These are phyloP conservation scores for Erethizon dorsatum DNA, from an alignment of 2,797 vertebrate species.

Conservation along the genomic window DNA sequence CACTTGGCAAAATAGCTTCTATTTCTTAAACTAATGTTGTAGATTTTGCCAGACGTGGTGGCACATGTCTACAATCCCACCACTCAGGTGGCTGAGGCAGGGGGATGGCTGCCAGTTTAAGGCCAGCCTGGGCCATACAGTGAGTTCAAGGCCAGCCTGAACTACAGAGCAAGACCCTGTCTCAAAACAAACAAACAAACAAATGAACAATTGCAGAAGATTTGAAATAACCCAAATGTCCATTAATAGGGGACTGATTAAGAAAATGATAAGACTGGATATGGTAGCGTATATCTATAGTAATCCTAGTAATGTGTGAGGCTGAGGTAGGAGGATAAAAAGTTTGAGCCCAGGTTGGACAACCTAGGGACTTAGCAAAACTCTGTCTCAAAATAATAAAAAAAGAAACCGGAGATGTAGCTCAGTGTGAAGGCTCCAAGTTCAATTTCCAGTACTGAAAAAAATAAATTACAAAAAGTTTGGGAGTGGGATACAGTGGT, in stretches of 20 bases:
- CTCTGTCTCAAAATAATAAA: neutral
- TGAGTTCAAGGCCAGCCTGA: neutral
- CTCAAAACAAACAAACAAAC: neutral
- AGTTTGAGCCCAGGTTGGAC: neutral
- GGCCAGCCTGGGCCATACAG: neutral
- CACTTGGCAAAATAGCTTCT: neutral
- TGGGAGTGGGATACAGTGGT: no score
- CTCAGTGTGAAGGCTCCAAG: neutral
- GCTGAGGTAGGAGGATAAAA: neutral
- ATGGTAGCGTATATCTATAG: neutral
- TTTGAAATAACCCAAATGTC: neutral
- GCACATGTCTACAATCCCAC: neutral
- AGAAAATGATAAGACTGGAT: no score
- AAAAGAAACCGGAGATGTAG: neutral
- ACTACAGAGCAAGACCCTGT: neutral
- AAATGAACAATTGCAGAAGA: neutral
- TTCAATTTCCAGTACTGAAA: neutral
- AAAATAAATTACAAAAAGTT: neutral
- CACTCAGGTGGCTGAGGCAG: neutral
- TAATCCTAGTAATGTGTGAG: neutral
- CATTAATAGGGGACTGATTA: neutral
- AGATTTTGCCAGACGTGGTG: neutral
- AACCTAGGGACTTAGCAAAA: neutral
- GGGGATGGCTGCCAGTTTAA: neutral
- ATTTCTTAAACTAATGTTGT: neutral